Evolutionary conservation across 2,888 invertebrate species (phyloP), one percentile per base, ranked within the genome.

Genomic region (Cremastinae sp.): DNA sequence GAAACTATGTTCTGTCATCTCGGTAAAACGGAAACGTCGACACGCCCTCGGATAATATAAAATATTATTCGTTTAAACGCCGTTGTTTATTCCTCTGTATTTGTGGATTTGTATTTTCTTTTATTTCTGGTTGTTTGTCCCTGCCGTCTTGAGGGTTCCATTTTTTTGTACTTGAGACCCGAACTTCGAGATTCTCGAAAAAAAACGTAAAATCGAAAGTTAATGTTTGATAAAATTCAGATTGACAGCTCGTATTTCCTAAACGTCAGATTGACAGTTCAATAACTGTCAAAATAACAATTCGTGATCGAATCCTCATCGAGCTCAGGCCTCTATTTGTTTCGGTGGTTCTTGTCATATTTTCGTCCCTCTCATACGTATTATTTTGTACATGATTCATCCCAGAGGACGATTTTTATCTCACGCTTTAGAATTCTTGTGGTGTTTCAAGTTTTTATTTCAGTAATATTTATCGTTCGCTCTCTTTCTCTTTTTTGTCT

Each of bases 31-130:
- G 82, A 82, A 83, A 83, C 59, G 61, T 51, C n/a, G 83, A 79
- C 81, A 80, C 83, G 84, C 80, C 80, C 43, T 49, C 80, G 75
- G 74, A 82, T 80, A 80, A 79, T 85, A 81, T 79, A 83, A 85
- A 84, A 85, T 82, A 83, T 78, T 80, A 77, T 80, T 73, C 78
- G 76, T 73, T 77, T 74, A 71, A 78, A 74, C 79, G 74, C 66
- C 71, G 61, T 66, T 69, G 62, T 62, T 78, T 64, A 61, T 51
- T 49, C 49, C 20, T 58, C 41, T 43, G 20, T 51, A 14, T 58
- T 51, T 47, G 58, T 61, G 49, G 53, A 61, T 53, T 59, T n/a
- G 51, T 59, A 58, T 37, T 64, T 55, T 10, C 41, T 49, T 56
- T 18, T 70, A 14, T 53, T 68, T 7, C 8, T 39, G 18, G 51